A percentile compares a stretch with the other conserved stretches of the same genome.
These are phyloP conservation scores for Toxotes chatareus DNA, from an alignment of 2,113 vertebrate genomes.

Conservation along the genomic window DNA sequence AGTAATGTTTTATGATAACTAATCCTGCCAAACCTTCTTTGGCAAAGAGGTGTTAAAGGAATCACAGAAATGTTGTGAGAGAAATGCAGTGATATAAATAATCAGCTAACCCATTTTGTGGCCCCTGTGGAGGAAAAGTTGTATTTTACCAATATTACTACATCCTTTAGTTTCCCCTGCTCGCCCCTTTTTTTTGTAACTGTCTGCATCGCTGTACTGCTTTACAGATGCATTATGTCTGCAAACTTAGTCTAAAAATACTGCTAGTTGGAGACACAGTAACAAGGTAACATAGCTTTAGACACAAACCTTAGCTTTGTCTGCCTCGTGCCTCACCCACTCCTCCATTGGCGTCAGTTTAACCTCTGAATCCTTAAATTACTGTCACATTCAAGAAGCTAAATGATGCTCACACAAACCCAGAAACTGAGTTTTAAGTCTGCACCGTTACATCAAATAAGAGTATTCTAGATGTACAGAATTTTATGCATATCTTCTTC, in stretches of 20 bases:
- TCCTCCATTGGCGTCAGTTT: background rate
- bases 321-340: background rate
- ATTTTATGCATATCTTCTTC: background rate
- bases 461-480: background rate
- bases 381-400: background rate
- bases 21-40: background rate
- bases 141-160: background rate
- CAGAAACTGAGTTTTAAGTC: background rate
- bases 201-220: background rate
- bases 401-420: background rate
- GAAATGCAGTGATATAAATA: background rate
- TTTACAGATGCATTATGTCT: background rate
- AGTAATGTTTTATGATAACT: constrained; percentile 6
- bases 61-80: background rate
- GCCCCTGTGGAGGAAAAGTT: no score
- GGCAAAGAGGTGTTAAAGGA: background rate
- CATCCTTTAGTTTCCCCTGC: background rate
- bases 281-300: background rate
- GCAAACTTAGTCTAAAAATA: constrained; percentile 10
- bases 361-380: background rate
- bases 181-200: background rate
- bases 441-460: background rate
- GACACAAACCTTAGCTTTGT: background rate
- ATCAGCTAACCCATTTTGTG: no score
- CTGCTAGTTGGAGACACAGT: background rate